Conservation (phyloP, 2,888 invertebrate species). For the Temnothorax unifasciatus region DNA sequence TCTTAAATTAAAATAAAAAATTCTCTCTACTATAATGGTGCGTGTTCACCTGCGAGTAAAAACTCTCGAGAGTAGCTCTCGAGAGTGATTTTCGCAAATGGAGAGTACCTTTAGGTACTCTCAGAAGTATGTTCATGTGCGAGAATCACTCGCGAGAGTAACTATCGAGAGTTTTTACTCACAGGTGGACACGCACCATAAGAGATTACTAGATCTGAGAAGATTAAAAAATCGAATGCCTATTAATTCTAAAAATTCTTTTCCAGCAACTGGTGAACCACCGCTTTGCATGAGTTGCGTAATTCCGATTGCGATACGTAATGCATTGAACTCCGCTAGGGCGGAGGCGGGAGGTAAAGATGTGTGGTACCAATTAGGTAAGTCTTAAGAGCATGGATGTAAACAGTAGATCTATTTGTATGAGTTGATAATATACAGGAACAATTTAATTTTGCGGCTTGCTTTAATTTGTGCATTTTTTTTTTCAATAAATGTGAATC, state of each 20-base stretch:
- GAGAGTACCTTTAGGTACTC: too few species aligned
- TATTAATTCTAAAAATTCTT: slow-evolving; percentile 8
- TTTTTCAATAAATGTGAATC: neutral
- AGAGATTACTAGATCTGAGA: neutral
- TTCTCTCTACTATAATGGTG: too few species aligned
- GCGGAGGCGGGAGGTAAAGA: slow-evolving; percentile 88
- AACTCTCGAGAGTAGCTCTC: too few species aligned
- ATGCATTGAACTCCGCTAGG: slow-evolving; percentile 90
- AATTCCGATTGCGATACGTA: slow-evolving; percentile 89
- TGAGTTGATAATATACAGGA: neutral
- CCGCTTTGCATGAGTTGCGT: slow-evolving; percentile 86
- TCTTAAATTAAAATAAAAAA: neutral
- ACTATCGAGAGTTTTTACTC: too few species aligned
- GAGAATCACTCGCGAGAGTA: too few species aligned
- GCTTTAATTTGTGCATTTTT: neutral
- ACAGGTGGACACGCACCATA: too few species aligned
- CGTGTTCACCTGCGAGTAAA: too few species aligned
- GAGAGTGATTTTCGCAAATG: too few species aligned
- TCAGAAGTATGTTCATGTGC: too few species aligned
- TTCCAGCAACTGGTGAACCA: slow-evolving; percentile 88
- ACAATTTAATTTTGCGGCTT: neutral
- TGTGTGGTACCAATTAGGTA: slow-evolving; percentile 89
- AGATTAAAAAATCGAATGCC: neutral
- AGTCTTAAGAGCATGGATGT: slow-evolving; percentile 72
- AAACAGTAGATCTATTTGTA: slow-evolving; percentile 18